A percentile compares a stretch with the other conserved stretches of the same genome.
These are phyloP conservation scores for Acrocephalus arundinaceus DNA, from an alignment of 2,113 vertebrate genomes.

Conservation along the genomic window DNA sequence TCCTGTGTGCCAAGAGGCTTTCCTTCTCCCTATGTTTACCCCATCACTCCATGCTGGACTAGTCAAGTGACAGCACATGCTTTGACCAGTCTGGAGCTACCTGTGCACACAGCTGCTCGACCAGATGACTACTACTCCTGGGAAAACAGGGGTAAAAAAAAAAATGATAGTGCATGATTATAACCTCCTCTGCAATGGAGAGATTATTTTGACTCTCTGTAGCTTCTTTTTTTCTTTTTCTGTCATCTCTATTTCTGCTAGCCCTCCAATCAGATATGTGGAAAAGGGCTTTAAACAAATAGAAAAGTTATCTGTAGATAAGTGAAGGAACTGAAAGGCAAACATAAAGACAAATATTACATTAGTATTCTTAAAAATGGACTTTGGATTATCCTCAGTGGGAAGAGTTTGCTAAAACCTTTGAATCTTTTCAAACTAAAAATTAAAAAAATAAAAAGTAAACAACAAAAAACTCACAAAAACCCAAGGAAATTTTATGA, in stretches of 20 bases:
- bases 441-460: background rate
- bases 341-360: background rate
- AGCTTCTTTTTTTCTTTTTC: background rate
- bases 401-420: background rate
- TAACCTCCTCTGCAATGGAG: background rate
- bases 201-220: background rate
- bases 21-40: background rate
- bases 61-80: accelerated
- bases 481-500: background rate
- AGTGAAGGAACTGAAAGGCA: background rate
- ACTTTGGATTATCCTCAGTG: background rate
- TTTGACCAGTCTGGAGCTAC: background rate
- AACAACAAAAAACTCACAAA: background rate
- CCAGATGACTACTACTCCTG: background rate
- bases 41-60: background rate
- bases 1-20: background rate
- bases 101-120: background rate
- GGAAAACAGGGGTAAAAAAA: background rate
- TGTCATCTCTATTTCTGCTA: background rate
- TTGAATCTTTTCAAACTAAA: background rate
- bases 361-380: background rate
- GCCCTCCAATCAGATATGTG: background rate
- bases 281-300: background rate
- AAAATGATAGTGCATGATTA: background rate
- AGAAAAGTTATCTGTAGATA: background rate